Evolutionary conservation across 2,888 invertebrate genomes (phyloP).

Genomic region (Cephus spinipes): DNA sequence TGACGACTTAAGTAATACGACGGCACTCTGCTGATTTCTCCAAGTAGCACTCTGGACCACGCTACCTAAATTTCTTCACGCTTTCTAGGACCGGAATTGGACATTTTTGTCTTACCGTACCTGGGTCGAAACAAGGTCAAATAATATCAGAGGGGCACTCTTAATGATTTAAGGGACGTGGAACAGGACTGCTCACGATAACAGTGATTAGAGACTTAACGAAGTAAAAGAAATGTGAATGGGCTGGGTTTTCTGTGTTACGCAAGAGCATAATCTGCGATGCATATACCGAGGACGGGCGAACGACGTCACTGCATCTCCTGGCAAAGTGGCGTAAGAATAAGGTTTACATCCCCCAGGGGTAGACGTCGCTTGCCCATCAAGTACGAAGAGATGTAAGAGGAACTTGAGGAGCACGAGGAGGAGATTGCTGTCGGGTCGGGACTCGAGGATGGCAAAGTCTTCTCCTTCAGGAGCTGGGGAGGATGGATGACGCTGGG

Average conservation of each 20-base stretch:
- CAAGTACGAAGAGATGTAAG: constrained; percentile 26
- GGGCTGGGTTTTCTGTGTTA: not conserved
- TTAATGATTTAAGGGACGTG: not conserved
- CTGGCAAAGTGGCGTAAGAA: constrained; percentile 65
- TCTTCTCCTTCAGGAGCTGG: constrained; percentile 42
- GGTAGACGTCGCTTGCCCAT: constrained; percentile 22
- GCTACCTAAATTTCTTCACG: not conserved
- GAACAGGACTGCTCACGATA: not conserved
- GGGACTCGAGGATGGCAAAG: constrained; percentile 44
- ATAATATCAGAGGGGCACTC: not conserved
- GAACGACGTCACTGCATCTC: constrained; percentile 47
- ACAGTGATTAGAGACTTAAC: not conserved
- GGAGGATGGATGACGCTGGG: constrained; percentile 50
- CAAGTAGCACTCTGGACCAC: constrained; percentile 58
- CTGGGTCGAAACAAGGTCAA: not conserved
- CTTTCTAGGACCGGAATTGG: not conserved
- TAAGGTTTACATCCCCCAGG: constrained; percentile 58
- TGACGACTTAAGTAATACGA: constrained; percentile 58
- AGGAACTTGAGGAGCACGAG: constrained; percentile 18
- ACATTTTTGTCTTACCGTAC: not conserved
- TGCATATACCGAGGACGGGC: not conserved
- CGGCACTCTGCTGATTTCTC: constrained; percentile 59
- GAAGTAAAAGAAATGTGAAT: not conserved
- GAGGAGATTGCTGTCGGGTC: constrained; percentile 20
- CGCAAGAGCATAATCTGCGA: not conserved